Evolutionary conservation across 2,113 vertebrate species (phyloP), one percentile per base, ranked within the genome.

Genomic region (Corynorhinus townsendii): DNA sequence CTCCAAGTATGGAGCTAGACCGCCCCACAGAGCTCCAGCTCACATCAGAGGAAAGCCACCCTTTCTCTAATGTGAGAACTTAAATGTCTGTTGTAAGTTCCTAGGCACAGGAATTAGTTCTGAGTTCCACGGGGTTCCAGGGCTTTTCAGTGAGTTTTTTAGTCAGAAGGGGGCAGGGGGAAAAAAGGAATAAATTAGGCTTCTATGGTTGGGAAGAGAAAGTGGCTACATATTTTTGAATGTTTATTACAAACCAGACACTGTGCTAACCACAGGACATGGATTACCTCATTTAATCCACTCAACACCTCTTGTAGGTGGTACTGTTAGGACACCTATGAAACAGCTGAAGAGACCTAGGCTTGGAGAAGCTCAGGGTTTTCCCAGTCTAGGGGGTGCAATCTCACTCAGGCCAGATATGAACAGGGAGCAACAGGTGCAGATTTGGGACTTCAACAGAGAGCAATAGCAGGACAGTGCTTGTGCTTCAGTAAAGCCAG

Each of bases 261-360:
- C 16, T 35, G 28, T 66, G 35, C 68, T 86, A 35, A 91, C 84
- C 20, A 83, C 3, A 19, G 69, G 10, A 73, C n/a, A 83, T 24
- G 35, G 77, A 80, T 96, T 89, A 77, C 82, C 47, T 69, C 52
- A 59, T 81, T 81, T 66, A 92, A 93, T 84, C n/a, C 4, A 66
- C 40, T 82, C 16, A 84, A 19, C 6, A 26, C n/a, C 72, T 22
- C 40, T 66, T 47, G 16, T 45, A 79, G 45, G 7, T 47, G 30
- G 35, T 35, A 26, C 30, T 54, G 8, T 75, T 92, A 82, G 19
- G 69, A 66, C 24, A 3, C 28, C 38, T 56, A 62, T 35, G 91
- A 91, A 14, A 45, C 16, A 86, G 56, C 10, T 82, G 24, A 96
- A 79, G 80, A 95, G 54, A 62, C 33, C 11, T 62, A 95, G 77